Evolutionary conservation across 1,140 invertebrate species (phyloP).

Genomic region (Druon quercuslanigerum): DNA sequence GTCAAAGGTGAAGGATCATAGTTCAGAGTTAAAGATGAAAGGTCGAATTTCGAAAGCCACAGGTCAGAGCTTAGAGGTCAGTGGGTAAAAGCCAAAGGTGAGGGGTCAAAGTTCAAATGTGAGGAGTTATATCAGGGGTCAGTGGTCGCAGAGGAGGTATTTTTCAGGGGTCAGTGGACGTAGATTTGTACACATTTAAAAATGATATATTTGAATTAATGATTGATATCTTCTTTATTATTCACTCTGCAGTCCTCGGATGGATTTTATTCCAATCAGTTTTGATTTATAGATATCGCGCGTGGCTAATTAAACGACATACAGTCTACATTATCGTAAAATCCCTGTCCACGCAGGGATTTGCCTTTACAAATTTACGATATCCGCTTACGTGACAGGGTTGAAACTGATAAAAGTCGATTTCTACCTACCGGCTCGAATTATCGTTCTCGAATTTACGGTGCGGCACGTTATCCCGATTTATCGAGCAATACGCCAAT

Average conservation of each 20-base stretch:
- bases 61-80: no score
- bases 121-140: no score
- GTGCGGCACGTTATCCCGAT: constrained; percentile 60
- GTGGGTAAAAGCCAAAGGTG: no score
- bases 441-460: constrained; percentile 62
- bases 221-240: not conserved
- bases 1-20: no score
- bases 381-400: constrained; percentile 52
- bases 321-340: constrained; percentile 43
- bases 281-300: constrained; percentile 36
- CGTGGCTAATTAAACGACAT: constrained; percentile 49
- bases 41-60: no score
- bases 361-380: constrained; percentile 62
- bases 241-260: constrained; percentile 10
- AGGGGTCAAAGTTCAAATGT: no score
- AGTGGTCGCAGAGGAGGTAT: no score
- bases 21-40: no score
- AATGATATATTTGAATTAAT: not conserved
- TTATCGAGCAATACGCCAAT: constrained; percentile 52
- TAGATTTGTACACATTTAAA: not conserved
- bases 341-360: constrained; percentile 53
- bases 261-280: not conserved
- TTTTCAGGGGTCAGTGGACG: no score
- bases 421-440: constrained; percentile 51
- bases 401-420: constrained; percentile 63